phyloP scores from a whole-genome alignment of 2,888 invertebrate species.

The Cephus nigrinus region DNA sequence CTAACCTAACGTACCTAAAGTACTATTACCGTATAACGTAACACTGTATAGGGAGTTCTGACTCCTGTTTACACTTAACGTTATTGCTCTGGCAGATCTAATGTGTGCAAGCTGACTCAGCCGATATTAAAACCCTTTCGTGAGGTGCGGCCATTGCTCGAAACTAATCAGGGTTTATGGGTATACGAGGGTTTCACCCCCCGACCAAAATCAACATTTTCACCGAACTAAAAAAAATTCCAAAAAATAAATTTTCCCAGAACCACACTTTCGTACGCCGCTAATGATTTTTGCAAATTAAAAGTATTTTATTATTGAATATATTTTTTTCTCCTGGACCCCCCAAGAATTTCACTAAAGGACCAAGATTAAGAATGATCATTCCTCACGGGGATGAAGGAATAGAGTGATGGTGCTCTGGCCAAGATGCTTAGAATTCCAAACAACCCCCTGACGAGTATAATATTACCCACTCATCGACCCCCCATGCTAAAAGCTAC shows the following conservation, averaged over 20 bases:
- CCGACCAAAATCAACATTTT: background rate
- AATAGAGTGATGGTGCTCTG: background rate
- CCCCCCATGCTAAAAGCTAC: background rate
- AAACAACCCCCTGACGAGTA: background rate
- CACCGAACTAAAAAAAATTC: background rate
- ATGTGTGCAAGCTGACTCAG: conserved; percentile 54
- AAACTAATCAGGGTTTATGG: conserved; percentile 41
- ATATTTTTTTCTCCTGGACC: background rate
- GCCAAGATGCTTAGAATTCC: background rate
- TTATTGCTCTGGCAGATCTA: conserved; percentile 53
- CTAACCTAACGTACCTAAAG: too few species aligned
- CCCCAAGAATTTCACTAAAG: background rate
- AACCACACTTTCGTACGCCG: background rate
- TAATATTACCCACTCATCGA: background rate
- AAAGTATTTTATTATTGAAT: background rate
- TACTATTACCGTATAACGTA: background rate
- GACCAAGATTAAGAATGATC: background rate
- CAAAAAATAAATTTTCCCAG: background rate
- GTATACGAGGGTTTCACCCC: background rate
- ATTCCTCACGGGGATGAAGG: background rate
- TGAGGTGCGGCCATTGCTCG: conserved; percentile 55
- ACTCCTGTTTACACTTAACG: conserved; percentile 54
- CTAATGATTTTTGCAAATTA: background rate
- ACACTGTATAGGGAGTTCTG: conserved; percentile 21
- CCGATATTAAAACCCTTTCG: conserved; percentile 50